Conservation (phyloP, 2,797 vertebrate genomes). For the Lacerta bilineata region DNA sequence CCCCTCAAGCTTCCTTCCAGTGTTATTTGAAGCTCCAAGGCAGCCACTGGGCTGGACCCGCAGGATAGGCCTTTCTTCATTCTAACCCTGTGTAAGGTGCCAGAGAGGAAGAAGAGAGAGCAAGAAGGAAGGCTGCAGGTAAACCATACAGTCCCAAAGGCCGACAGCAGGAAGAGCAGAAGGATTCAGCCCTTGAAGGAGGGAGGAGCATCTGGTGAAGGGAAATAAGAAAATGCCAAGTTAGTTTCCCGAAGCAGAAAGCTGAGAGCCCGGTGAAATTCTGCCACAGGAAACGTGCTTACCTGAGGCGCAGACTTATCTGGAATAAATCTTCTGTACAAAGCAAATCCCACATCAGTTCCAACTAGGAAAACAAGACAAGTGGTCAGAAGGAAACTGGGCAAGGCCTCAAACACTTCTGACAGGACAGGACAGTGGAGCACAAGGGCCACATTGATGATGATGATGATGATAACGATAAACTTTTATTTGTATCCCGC, state of each 20-base stretch:
- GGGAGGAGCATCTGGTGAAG: neutral
- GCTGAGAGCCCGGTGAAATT: neutral
- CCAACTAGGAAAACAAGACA: conserved; percentile 79
- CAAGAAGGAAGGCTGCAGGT: neutral
- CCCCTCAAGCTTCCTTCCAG: neutral
- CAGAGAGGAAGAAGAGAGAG: neutral
- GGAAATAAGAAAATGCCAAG: neutral
- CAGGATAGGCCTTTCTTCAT: no score
- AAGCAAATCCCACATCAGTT: conserved; percentile 89
- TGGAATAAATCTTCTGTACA: conserved; percentile 88
- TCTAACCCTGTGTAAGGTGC: neutral
- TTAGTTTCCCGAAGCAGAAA: neutral
- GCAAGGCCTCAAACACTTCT: neutral
- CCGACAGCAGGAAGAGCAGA: neutral
- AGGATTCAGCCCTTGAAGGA: neutral
- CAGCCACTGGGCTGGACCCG: neutral
- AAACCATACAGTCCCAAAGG: neutral
- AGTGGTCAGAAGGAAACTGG: no score
- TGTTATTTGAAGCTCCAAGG: neutral
- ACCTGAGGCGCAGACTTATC: conserved; percentile 80
- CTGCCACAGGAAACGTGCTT: conserved; percentile 36
- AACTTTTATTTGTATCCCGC: no score
- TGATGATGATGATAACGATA: no score
- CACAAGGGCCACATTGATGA: no score
- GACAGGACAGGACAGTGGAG: no score